Evolutionary conservation across 2,113 vertebrate species (phyloP).

Genomic region (Pangasianodon hypophthalmus): DNA sequence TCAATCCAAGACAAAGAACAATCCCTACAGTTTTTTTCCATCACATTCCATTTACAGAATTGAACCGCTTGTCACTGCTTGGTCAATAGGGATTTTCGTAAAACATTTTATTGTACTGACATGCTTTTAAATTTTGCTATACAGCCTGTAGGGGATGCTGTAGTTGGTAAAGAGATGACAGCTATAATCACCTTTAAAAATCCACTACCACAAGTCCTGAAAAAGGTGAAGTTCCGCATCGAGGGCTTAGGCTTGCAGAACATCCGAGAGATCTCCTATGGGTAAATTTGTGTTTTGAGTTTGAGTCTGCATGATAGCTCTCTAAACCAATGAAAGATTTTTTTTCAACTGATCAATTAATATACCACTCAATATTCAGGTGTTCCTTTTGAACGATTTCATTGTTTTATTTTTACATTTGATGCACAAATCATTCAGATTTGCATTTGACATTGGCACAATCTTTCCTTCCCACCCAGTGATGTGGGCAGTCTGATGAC

Average conservation of each 20-base stretch:
- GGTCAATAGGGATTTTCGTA: neutral
- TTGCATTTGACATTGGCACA: neutral
- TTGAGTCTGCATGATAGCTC: neutral
- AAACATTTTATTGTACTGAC: neutral
- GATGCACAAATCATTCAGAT: neutral
- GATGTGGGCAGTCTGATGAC: conserved; percentile 76
- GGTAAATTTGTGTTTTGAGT: conserved; percentile 69
- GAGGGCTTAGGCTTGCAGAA: conserved; percentile 82
- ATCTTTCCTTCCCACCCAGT: conserved; percentile 67
- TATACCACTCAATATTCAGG: neutral
- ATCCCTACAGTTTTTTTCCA: neutral
- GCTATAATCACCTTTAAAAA: conserved; percentile 83
- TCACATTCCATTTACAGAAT: neutral
- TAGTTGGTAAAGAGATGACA: conserved; percentile 79
- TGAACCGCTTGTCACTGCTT: neutral
- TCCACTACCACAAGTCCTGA: conserved; percentile 76
- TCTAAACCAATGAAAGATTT: neutral
- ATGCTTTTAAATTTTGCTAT: neutral
- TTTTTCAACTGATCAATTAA: neutral
- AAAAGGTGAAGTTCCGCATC: conserved; percentile 75
- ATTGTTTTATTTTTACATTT: neutral
- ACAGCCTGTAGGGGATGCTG: conserved; percentile 77
- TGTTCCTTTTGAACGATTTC: neutral
- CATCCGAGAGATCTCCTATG: conserved; percentile 71
- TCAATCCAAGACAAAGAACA: neutral